Percentiles rank a stretch among this genome's conserved stretches.
Conservation (phyloP, 2,888 invertebrate species). For the Pollenia griseotomentosa region DNA sequence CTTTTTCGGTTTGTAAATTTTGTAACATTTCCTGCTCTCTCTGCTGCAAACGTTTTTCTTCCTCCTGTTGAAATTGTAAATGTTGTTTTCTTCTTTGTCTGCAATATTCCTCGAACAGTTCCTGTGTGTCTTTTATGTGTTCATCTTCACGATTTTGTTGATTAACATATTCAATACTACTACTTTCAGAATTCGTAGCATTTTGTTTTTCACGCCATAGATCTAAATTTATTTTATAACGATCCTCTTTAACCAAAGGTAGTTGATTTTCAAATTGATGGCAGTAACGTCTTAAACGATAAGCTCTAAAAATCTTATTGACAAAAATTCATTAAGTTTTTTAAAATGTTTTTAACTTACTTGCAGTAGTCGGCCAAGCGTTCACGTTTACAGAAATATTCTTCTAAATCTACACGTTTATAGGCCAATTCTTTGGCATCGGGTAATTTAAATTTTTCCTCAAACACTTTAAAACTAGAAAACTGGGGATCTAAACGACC, state of each 20-base stretch:
- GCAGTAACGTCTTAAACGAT: slow-evolving; percentile 82
- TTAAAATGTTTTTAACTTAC: slow-evolving; percentile 75
- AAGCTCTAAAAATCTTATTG: slow-evolving; percentile 65
- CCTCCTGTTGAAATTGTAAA: slow-evolving; percentile 58
- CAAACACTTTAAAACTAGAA: slow-evolving; percentile 77
- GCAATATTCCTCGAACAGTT: slow-evolving; percentile 78
- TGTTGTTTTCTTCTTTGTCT: slow-evolving; percentile 62
- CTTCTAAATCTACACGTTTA: slow-evolving; percentile 80
- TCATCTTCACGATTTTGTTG: slow-evolving; percentile 53
- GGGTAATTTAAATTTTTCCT: slow-evolving; percentile 81
- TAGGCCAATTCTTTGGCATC: slow-evolving; percentile 79
- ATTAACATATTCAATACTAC: slow-evolving; percentile 66
- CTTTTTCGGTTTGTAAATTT: slow-evolving; percentile 27
- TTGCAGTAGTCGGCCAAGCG: slow-evolving; percentile 82
- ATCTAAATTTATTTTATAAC: slow-evolving; percentile 79
- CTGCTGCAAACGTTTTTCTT: slow-evolving; percentile 47
- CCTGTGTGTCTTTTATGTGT: slow-evolving; percentile 77
- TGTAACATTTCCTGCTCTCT: slow-evolving; percentile 40
- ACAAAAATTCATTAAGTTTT: not conserved
- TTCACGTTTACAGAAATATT: slow-evolving; percentile 83
- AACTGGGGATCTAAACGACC: slow-evolving; percentile 80
- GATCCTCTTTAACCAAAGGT: slow-evolving; percentile 79
- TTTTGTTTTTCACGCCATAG: slow-evolving; percentile 77
- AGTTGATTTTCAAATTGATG: slow-evolving; percentile 81
- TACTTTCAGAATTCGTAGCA: slow-evolving; percentile 66